Percentiles rank a stretch among this genome's conserved stretches.
Evolutionary conservation across 1,140 invertebrate species (phyloP).

Genomic region (Zaprionus ornatus): DNA sequence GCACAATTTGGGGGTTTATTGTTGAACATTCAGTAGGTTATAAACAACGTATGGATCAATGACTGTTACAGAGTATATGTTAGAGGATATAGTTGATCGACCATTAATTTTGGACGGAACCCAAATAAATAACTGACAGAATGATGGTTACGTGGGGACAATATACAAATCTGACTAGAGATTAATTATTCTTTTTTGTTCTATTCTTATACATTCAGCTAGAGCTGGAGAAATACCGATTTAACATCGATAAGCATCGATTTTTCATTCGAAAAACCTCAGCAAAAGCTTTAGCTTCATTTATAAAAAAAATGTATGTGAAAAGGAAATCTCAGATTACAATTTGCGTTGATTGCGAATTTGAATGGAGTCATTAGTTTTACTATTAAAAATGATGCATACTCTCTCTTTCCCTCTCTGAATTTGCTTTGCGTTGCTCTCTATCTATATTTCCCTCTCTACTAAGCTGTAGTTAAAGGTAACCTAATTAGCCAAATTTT

Average conservation of each 20-base stretch:
- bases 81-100: constrained; percentile 26
- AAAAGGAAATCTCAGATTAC: constrained; percentile 23
- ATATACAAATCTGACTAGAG: constrained; percentile 40
- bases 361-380: constrained; percentile 10
- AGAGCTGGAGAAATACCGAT: too few species aligned
- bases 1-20: constrained; percentile 67
- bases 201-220: neutral
- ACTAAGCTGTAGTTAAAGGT: constrained; percentile 45
- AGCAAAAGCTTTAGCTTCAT: too few species aligned
- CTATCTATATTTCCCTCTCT: neutral
- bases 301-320: constrained; percentile 15
- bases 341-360: constrained; percentile 43
- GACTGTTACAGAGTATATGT: constrained; percentile 29
- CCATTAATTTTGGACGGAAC: constrained; percentile 64
- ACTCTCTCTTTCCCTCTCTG: neutral
- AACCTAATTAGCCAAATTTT: constrained; percentile 31
- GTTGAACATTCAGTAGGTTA: constrained; percentile 22
- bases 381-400: neutral
- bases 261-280: too few species aligned
- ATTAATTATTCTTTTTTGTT: neutral
- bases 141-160: constrained; percentile 37
- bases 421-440: neutral
- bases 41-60: constrained; percentile 16
- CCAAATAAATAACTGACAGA: constrained; percentile 53
- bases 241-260: too few species aligned